Evolutionary conservation across 2,113 vertebrate species (phyloP).

Genomic region (Lota lota): DNA sequence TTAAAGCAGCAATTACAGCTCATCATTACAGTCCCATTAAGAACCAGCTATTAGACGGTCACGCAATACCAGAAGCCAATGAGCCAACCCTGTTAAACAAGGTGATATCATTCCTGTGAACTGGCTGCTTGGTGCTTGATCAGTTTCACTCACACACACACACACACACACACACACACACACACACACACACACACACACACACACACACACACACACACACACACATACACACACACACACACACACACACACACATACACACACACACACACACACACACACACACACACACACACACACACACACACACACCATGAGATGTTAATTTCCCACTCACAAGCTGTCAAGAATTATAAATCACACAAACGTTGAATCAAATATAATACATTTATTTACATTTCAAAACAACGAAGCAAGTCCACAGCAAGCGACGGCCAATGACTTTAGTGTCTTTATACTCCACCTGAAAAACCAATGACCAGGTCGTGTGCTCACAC

Average conservation of each 20-base stretch:
- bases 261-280: not conserved
- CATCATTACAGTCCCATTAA: constrained; percentile 24
- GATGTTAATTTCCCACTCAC: too few relatives aligned
- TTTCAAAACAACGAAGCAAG: too few relatives aligned
- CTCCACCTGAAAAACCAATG: too few relatives aligned
- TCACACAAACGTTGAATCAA: too few relatives aligned
- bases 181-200: not conserved
- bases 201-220: not conserved
- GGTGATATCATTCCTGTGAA: constrained; percentile 17
- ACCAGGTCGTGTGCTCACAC: too few relatives aligned
- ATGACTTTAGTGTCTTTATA: too few relatives aligned
- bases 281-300: not conserved
- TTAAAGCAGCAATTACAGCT: constrained; percentile 36
- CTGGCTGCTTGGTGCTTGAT: not conserved
- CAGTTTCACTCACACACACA: not conserved
- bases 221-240: too few relatives aligned
- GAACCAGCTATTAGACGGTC: constrained; percentile 18
- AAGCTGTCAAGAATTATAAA: too few relatives aligned
- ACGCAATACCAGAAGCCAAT: constrained; percentile 17
- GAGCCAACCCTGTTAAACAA: constrained; percentile 19
- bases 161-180: too few relatives aligned
- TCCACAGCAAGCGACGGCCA: too few relatives aligned
- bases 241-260: not conserved
- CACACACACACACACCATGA: not conserved
- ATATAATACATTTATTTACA: too few relatives aligned